phyloP scores from a whole-genome alignment of 2,113 vertebrate species.

The Upupa epops region DNA sequence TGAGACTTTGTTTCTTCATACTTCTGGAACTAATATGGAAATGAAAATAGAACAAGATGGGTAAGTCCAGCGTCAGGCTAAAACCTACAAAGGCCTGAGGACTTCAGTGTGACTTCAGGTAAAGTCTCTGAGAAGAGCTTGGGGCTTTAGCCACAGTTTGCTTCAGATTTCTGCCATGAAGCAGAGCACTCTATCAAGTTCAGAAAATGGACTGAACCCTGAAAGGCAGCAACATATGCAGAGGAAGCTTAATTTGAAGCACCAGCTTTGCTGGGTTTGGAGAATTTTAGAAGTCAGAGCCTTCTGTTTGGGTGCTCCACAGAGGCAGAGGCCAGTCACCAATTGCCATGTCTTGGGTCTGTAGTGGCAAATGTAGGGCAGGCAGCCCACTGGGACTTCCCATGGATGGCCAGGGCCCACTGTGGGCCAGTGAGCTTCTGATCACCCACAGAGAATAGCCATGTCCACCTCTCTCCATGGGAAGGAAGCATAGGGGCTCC shows the following conservation, averaged over 20 bases:
- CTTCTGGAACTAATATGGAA: not conserved
- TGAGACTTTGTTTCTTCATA: slow-evolving; percentile 1
- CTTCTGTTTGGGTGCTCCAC: not conserved
- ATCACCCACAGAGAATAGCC: rapidly evolving
- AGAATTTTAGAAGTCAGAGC: not conserved
- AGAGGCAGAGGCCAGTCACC: not conserved
- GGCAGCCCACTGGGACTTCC: rapidly evolving
- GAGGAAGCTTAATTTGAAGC: not conserved
- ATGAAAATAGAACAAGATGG: not conserved
- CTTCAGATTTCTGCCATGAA: not conserved
- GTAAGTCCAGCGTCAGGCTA: not conserved
- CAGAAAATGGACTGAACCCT: not conserved
- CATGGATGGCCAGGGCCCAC: not conserved
- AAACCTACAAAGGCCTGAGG: not conserved
- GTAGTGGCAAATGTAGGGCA: not conserved
- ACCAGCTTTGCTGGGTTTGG: rapidly evolving
- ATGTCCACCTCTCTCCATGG: rapidly evolving
- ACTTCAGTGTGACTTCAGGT: not conserved
- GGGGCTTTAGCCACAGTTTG: not conserved
- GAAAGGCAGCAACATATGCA: not conserved
- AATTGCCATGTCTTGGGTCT: slow-evolving; percentile 49
- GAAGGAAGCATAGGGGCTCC: no score
- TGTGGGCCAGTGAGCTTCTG: rapidly evolving
- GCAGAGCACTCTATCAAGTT: not conserved
- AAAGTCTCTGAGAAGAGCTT: not conserved